Conservation (phyloP, 2,888 invertebrate genomes). For the Dryobotodes eremita region DNA sequence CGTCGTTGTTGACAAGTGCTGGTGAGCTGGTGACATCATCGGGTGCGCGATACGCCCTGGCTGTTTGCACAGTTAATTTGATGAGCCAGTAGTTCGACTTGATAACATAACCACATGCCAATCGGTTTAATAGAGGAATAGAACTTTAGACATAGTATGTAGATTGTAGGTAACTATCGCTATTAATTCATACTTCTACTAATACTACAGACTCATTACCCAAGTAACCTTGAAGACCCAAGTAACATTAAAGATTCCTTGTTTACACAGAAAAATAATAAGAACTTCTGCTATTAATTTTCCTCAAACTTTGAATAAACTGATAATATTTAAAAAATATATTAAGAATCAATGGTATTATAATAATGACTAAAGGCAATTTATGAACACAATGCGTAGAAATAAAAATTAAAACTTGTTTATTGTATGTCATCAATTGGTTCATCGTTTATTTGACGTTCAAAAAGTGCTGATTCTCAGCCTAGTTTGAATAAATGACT, state of each 20-base stretch:
- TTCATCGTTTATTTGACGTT: not conserved
- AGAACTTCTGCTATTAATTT: not conserved
- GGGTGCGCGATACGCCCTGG: slow-evolving; percentile 64
- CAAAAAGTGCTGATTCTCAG: no score
- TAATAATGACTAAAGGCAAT: not conserved
- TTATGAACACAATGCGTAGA: not conserved
- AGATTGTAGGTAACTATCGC: no score
- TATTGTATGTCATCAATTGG: not conserved
- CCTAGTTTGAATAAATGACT: no score
- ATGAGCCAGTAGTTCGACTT: slow-evolving; percentile 72
- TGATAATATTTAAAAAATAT: not conserved
- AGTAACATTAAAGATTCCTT: not conserved
- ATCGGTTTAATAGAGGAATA: slow-evolving; percentile 50
- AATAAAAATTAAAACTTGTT: not conserved
- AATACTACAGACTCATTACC: not conserved
- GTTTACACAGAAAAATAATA: slow-evolving; percentile 1
- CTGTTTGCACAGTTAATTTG: slow-evolving; percentile 77
- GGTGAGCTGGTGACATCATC: slow-evolving; percentile 82
- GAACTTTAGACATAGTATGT: not conserved
- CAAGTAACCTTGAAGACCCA: no score
- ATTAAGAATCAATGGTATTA: not conserved
- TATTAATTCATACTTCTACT: no score
- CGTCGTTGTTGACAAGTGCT: slow-evolving; percentile 74
- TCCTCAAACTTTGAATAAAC: not conserved
- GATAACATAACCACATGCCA: slow-evolving; percentile 69